phyloP scores from a whole-genome alignment of 2,888 invertebrate species.

The Nycteola revayana region DNA sequence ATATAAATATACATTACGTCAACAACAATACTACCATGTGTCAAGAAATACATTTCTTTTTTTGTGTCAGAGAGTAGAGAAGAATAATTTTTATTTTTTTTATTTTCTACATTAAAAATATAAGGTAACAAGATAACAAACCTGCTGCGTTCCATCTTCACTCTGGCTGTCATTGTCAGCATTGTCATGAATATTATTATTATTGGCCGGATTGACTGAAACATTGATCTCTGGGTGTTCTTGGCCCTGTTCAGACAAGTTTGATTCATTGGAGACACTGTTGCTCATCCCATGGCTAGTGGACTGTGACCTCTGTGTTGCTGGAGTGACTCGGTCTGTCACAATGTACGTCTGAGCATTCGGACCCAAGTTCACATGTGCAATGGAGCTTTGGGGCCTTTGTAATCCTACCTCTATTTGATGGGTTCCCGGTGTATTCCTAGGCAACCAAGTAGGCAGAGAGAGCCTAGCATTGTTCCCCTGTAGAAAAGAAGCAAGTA shows the following conservation, averaged over 20 bases:
- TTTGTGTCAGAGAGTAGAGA: too few species aligned
- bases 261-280: slow-evolving; percentile 60
- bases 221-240: slow-evolving; percentile 64
- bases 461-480: slow-evolving; percentile 70
- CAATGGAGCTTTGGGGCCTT: slow-evolving; percentile 69
- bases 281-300: slow-evolving; percentile 48
- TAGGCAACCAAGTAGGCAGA: slow-evolving; percentile 69
- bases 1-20: too few species aligned
- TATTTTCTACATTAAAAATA: slow-evolving; percentile 63
- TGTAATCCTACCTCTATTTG: slow-evolving; percentile 54
- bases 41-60: too few species aligned
- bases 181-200: slow-evolving; percentile 72
- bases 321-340: slow-evolving; percentile 52
- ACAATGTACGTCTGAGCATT: slow-evolving; percentile 58
- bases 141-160: slow-evolving; percentile 73
- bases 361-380: slow-evolving; percentile 61
- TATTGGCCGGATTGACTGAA: slow-evolving; percentile 70
- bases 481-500: slow-evolving; percentile 32
- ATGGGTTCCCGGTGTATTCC: slow-evolving; percentile 61
- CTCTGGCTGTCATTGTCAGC: slow-evolving; percentile 73
- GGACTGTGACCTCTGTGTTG: slow-evolving; percentile 44
- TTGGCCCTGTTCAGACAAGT: slow-evolving; percentile 52
- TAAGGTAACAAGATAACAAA: slow-evolving; percentile 25
- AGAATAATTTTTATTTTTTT: too few species aligned
- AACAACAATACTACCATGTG: too few species aligned